Evolutionary conservation across 2,797 vertebrate genomes (phyloP), one percentile per base, ranked within the genome.

Genomic region (Thripadectes ignobilis): DNA sequence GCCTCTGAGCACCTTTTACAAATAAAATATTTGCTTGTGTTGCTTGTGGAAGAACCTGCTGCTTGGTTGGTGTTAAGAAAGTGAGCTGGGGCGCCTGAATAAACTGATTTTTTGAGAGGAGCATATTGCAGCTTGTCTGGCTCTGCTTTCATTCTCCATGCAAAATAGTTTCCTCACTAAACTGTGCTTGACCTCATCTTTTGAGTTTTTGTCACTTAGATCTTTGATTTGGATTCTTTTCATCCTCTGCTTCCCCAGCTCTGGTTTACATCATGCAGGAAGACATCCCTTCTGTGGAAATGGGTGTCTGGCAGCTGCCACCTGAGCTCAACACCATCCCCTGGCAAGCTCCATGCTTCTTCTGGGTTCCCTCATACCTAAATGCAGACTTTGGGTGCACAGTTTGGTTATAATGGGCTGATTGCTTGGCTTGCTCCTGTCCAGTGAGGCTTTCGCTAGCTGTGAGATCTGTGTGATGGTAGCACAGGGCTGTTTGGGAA

Each of bases 41-140:
- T 88, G 29, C 58, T 86, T 89, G 93, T 96, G 88, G 96, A 84
- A 90, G 93, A 93, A 87, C 93, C 83, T 92, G 93, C 89, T 95
- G 45, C 61, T 93, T 77, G 23, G 3, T 74, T 93, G 83, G 30
- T 73, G 95, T 85, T 78, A 67, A 88, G 68, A 83, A 83, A 91
- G 46, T 62, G 27, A 10, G 29, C 58, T 71, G 45, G 32, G 86
- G 71, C 7, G 22, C 91, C 95, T 94, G 79, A 82, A 84, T 94
- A 92, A 95, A 89, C 81, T 79, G 48, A 90, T 65, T 71, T 83
- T 92, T 69, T 91, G 14, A 88, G n/a, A 86, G 59, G 63, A 95
- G 77, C 82, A 27, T 30, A 76, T 79, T 96, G 77, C 85, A 92
- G 78, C 97, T 97, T 97, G 94, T 96, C 87, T 95, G 74, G 89